These are phyloP conservation scores for Galaxea fascicularis DNA, from an alignment of 92 coral and sea anemone species.

Conservation along the genomic window DNA sequence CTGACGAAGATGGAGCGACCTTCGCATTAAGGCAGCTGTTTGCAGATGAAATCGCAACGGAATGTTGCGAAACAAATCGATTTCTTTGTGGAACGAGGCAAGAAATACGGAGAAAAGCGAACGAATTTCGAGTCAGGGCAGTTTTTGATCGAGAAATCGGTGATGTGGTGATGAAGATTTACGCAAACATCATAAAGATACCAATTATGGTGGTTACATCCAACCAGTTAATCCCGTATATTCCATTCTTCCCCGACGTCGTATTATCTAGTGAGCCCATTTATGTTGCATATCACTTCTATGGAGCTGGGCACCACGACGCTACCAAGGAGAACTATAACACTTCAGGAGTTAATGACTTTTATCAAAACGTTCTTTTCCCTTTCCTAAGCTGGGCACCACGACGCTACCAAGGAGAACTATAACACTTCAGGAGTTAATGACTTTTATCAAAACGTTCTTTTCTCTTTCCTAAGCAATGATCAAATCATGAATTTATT, in stretches of 20 bases:
- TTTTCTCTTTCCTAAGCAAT: too few species aligned
- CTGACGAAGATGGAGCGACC: too few species aligned
- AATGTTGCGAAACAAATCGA: too few species aligned
- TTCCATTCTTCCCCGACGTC: background rate
- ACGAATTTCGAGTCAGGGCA: too few species aligned
- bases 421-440: too few species aligned
- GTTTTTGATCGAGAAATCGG: background rate
- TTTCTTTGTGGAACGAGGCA: too few species aligned
- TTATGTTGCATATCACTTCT: background rate
- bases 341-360: background rate
- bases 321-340: background rate
- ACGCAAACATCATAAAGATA: background rate
- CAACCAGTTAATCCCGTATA: background rate
- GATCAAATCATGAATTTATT: too few species aligned
- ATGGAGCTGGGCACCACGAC: background rate
- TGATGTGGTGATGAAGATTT: background rate
- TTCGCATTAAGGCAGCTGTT: too few species aligned
- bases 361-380: background rate
- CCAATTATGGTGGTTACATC: background rate
- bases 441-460: too few species aligned
- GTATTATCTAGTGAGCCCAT: background rate
- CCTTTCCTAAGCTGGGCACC: slow-evolving; percentile 9
- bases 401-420: too few species aligned
- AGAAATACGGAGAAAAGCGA: too few species aligned
- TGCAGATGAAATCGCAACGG: too few species aligned